These are phyloP conservation scores for Patella ulyssiponensis DNA, from an alignment of 2,888 invertebrate species.

Conservation along the genomic window DNA sequence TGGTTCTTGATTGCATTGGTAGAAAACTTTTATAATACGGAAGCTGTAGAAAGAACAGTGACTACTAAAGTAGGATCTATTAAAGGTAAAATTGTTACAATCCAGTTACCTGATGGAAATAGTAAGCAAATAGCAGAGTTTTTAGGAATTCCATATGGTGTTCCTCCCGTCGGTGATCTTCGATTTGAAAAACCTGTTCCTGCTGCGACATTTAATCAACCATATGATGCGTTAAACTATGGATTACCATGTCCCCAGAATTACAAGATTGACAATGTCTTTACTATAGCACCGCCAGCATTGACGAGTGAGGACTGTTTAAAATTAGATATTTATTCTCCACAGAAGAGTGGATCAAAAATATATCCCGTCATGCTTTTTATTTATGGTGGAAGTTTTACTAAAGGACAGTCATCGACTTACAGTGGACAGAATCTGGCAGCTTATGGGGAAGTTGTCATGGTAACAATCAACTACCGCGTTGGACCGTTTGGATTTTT, in stretches of 20 bases:
- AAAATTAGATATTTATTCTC: conserved; percentile 49
- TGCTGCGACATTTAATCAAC: conserved; percentile 12
- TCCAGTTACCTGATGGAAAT: no score
- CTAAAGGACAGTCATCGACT: conserved; percentile 10
- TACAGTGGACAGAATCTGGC: conserved; percentile 20
- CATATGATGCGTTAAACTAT: conserved; percentile 38
- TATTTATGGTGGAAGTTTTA: conserved; percentile 31
- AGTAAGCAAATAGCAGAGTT: conserved; percentile 26
- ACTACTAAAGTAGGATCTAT: no score
- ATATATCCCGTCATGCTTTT: conserved; percentile 26
- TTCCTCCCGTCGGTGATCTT: conserved; percentile 44
- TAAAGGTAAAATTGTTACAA: no score
- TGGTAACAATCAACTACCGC: conserved; percentile 30
- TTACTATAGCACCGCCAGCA: not conserved
- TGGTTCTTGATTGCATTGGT: no score
- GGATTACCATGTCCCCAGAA: conserved; percentile 44
- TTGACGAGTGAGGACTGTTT: conserved; percentile 48
- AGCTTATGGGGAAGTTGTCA: conserved; percentile 23
- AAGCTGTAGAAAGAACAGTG: no score
- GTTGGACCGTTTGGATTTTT: conserved; percentile 32
- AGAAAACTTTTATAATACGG: no score
- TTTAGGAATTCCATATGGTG: conserved; percentile 50
- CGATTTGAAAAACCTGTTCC: conserved; percentile 44
- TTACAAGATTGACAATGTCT: not conserved
- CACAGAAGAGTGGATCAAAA: conserved; percentile 17